Conservation (phyloP, 2,113 vertebrate species). For the Pholis gunnellus region DNA sequence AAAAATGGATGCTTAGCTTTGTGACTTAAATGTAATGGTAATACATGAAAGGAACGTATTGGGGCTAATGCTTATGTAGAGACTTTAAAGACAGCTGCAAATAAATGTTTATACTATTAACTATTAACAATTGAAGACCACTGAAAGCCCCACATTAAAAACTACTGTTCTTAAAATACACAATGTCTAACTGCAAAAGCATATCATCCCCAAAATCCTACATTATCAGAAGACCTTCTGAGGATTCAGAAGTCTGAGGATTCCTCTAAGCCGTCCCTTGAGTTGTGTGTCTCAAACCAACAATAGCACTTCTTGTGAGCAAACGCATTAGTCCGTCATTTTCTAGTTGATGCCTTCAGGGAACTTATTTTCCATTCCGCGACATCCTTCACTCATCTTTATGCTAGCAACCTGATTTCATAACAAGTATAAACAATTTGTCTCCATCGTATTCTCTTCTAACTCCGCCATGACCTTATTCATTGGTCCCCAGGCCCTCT, state of each 20-base stretch:
- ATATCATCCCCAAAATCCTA: conserved; percentile 3
- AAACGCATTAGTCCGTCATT: conserved; percentile 57
- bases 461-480: conserved; percentile 66
- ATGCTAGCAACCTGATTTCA: conserved; percentile 66
- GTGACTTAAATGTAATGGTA: not conserved
- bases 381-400: conserved; percentile 63
- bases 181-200: not conserved
- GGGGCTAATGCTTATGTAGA: not conserved
- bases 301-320: conserved; percentile 49
- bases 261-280: conserved; percentile 33
- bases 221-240: conserved; percentile 3
- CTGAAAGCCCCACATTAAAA: not conserved
- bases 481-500: conserved; percentile 58
- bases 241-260: conserved; percentile 2
- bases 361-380: conserved; percentile 68
- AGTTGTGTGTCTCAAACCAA: conserved; percentile 40
- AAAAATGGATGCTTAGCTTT: not conserved
- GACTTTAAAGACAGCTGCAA: not conserved
- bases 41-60: not conserved
- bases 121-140: not conserved
- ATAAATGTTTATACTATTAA: not conserved
- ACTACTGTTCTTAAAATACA: not conserved
- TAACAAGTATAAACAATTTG: conserved; percentile 75
- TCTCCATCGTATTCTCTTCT: conserved; percentile 63
- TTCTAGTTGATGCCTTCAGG: conserved; percentile 56